Evolutionary conservation across 2,888 invertebrate species (phyloP), one percentile per base, ranked within the genome.

Genomic region (Drosophila stalkeri): DNA sequence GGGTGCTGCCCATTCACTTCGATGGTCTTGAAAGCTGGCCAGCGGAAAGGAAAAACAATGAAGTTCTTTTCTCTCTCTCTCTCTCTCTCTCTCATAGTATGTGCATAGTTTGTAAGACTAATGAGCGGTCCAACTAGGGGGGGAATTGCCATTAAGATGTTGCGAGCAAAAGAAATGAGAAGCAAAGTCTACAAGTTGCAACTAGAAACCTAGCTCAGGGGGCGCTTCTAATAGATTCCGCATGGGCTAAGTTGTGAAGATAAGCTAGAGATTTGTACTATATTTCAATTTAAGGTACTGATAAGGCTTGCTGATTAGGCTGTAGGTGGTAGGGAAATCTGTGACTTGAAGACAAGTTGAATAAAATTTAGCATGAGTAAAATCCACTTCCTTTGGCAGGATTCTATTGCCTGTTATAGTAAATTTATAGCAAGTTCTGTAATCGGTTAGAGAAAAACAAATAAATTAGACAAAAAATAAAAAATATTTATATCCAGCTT

Each of bases 21-120:
- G 16, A 9, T 51, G 60, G 43, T 41, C 55, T 41, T n/a, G 41
- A 55, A 54, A 66, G 68, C 77, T 78, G 83, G 73, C 67, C 71
- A 77, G 64, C 60, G 64, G 51, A 65, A 66, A 55, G 49, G 65
- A 54, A 73, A 54, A 71, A 80, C 77, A 76, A 82, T 72, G 54
- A 47, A 55, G 56, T 46, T 52, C 41, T 43, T 52, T 35, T 27
- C 27, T 27, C 27, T 27, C 27, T 27, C 27, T 27, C 27, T 27
- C n/a, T n/a, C 12, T n/a, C 7, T 7, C 7, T 51, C 20, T 23
- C 49, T 39, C 65, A 59, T 16, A 68, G 47, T 81, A 81, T 77
- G 86, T 83, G 84, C 75, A 81, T 81, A 82, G 87, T 74, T 87
- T 84, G 82, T 84, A 79, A 75, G 87, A 84, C 87, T 83, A 83